Evolutionary conservation across 2,888 invertebrate genomes (phyloP), one percentile per base, ranked within the genome.

Genomic region (Dynastes grantii): DNA sequence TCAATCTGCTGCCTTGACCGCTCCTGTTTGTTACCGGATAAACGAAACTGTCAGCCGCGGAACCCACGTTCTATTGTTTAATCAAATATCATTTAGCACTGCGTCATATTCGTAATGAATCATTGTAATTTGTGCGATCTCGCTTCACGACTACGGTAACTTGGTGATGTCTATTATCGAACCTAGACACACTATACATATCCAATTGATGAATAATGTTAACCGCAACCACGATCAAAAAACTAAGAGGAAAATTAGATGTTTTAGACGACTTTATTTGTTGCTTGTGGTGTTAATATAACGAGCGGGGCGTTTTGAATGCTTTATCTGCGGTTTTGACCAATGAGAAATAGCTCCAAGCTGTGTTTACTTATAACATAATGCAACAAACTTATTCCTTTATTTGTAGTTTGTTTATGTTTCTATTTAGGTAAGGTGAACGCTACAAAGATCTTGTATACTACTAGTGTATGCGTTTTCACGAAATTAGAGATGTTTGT

Each of bases 31-130:
- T 77, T 76, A 65, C 53, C 65, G 45, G 76, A 76, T 76, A 73
- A 67, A 67, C 53, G 71, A 49, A 71, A 71, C 61, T 63, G 70
- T 77, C 78, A 67, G 73, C 32, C 51, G 64, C 58, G 65, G n/a
- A 55, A 27, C 81, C 81, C 68, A 81, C 81, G 64, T 40, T 76
- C 81, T 78, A 81, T 81, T 81, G 81, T 81, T 81, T 64, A 64
- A 79, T 81, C 79, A 81, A 81, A 77, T 76, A 77, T 71, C 71
- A 71, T 70, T 71, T 77, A 77, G 61, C 70, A 71, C 63, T 61
- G 71, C 65, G 65, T 70, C 77, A 70, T 77, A 68, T 77, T 77
- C 70, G 58, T 40, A 45, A 70, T 77, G 77, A 77, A 61, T 77
- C 77, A 77, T 77, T 77, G 55, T 71, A 71, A 71, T 73, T 73